Conservation (phyloP, 2,113 vertebrate species). For the Dendropsophus ebraccatus region DNA sequence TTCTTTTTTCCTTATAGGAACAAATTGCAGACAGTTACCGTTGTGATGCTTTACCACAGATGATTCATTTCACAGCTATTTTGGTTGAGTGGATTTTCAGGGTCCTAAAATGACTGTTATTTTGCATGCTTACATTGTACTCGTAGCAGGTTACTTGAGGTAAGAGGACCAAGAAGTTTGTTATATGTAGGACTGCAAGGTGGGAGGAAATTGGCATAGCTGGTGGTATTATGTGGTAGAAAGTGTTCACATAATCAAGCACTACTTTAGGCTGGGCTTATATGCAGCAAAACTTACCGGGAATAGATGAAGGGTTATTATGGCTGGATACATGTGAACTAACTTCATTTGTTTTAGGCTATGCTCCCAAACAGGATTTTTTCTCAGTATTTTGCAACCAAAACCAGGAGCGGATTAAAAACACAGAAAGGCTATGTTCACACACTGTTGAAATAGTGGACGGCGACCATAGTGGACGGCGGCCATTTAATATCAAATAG, state of each 20-base stretch:
- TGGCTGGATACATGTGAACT: background rate
- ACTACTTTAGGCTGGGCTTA: background rate
- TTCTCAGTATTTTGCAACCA: too few species aligned
- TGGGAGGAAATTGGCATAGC: background rate
- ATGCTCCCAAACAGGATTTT: too few species aligned
- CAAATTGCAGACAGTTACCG: background rate
- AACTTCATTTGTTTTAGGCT: too few species aligned
- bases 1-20: background rate
- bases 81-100: conserved; percentile 12
- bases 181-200: background rate
- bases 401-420: too few species aligned
- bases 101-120: conserved; percentile 5
- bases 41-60: background rate
- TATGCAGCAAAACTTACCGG: background rate
- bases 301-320: background rate
- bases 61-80: background rate
- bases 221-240: background rate
- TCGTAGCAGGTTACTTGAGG: conserved; percentile 17
- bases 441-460: too few species aligned
- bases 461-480: too few species aligned
- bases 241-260: background rate
- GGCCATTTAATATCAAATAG: too few species aligned
- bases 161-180: background rate
- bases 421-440: too few species aligned
- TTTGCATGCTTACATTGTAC: conserved; percentile 29